Evolutionary conservation across 2,113 vertebrate genomes (phyloP), one percentile per base, ranked within the genome.

Genomic region (Phoenicopterus ruber): DNA sequence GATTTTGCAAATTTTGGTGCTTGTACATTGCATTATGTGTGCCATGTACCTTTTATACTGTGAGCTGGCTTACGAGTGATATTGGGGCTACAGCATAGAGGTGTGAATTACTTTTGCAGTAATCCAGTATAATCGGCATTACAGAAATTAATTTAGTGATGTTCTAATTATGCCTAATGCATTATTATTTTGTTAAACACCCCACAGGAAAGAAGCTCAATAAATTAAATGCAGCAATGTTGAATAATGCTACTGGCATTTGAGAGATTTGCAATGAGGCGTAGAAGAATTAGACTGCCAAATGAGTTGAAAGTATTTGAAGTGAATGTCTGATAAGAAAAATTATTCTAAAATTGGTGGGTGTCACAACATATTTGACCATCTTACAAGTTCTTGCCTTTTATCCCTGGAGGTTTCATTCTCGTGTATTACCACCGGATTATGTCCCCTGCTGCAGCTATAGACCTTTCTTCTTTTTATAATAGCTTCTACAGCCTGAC

Each of bases 121-220:
- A 72, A 73, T 42, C 47, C 22, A 3, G 55, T 86, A 15, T 67
- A 86, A 86, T 59, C 4, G 2, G 24, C 65, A 63, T 82, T 92
- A 81, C 46, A 61, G 50, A 86, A 73, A 86, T 76, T 82, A 82
- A 77, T 95, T 94, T 84, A 78, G 69, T 81, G 69, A 83, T 0
- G 0, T 92, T 90, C 57, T 91, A 92, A 78, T 94, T 82, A 58
- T 91, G 58, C 32, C 42, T 77, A 86, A 74, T 91, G 20, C n/a
- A 63, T 78, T 25, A 81, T 79, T 87, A 86, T 82, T 92, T 92
- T 94, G 52, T 72, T 93, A 92, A 94, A 90, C 84, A 86, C 55
- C 50, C 88, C 71, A 38, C 61, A 73, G 44, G 82, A 90, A 90
- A 94, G 59, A 61, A 79, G 36, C 44, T 86, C 24, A 83, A 42